phyloP scores from a whole-genome alignment of 2,113 vertebrate species.

The Regulus satrapa region DNA sequence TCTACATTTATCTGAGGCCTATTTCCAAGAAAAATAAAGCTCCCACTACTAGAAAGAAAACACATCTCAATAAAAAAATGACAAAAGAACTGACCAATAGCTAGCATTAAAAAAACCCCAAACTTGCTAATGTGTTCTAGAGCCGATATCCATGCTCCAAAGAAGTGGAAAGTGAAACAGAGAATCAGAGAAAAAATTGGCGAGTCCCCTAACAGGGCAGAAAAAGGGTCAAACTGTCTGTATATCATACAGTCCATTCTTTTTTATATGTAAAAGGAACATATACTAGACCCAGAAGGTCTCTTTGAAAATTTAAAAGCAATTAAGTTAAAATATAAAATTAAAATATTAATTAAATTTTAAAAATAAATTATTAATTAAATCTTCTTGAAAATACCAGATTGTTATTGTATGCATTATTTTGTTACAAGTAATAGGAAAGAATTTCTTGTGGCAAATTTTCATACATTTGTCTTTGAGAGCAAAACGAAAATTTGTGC shows the following conservation, averaged over 20 bases:
- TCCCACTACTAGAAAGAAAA: neutral
- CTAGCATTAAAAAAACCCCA: neutral
- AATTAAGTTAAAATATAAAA: neutral
- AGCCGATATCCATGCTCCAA: neutral
- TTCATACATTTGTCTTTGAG: neutral
- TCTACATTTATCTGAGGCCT: neutral
- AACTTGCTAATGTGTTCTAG: neutral
- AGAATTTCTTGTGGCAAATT: neutral
- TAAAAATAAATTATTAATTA: too few species aligned
- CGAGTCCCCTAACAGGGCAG: neutral
- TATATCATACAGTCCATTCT: neutral
- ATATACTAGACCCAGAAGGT: accelerated
- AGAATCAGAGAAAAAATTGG: neutral
- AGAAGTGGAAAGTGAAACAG: neutral
- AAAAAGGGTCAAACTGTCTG: neutral
- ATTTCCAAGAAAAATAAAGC: neutral
- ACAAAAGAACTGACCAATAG: neutral
- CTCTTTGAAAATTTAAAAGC: neutral
- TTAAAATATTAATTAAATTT: too few species aligned
- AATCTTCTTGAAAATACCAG: neutral
- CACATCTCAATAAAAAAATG: neutral
- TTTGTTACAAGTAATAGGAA: neutral
- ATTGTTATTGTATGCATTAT: neutral
- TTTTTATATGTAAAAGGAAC: neutral
- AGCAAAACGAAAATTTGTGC: neutral